Conservation (phyloP, 2,797 vertebrate genomes). For the Limnodromus scolopaceus region DNA sequence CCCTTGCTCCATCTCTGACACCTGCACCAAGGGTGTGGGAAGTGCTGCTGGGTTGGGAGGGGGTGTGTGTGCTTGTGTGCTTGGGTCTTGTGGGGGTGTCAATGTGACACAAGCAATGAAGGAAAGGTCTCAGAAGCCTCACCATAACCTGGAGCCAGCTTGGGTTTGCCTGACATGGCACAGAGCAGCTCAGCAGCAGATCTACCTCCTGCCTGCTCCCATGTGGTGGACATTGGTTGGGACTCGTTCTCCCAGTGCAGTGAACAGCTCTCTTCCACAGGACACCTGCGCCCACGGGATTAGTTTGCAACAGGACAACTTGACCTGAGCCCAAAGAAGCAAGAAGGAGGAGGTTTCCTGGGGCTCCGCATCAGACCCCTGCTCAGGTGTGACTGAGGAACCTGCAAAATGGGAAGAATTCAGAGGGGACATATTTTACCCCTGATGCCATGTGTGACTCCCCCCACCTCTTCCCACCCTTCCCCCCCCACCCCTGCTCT, state of each 20-base stretch:
- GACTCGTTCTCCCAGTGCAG: accelerated
- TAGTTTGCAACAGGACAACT: neutral
- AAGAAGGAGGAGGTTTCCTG: neutral
- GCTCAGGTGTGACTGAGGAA: neutral
- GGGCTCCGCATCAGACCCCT: neutral
- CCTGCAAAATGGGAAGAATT: constrained; percentile 38
- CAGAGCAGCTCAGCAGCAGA: neutral
- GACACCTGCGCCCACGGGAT: accelerated
- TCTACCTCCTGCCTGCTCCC: neutral
- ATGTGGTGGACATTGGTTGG: neutral
- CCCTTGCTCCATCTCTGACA: neutral
- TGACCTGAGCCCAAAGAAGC: neutral
- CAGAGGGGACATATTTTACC: constrained; percentile 4
- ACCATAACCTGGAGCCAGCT: neutral
- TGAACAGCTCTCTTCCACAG: neutral
- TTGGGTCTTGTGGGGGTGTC: neutral
- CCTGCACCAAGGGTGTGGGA: neutral
- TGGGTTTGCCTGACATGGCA: accelerated
- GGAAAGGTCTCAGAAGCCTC: neutral
- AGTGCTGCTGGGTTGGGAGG: neutral
- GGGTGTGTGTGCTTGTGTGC: too few relatives aligned
- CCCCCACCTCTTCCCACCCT: neutral
- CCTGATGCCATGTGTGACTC: neutral
- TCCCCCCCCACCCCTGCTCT: neutral
- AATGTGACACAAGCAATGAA: neutral